Conservation (phyloP, 2,888 invertebrate species). For the Villa cingulata region DNA sequence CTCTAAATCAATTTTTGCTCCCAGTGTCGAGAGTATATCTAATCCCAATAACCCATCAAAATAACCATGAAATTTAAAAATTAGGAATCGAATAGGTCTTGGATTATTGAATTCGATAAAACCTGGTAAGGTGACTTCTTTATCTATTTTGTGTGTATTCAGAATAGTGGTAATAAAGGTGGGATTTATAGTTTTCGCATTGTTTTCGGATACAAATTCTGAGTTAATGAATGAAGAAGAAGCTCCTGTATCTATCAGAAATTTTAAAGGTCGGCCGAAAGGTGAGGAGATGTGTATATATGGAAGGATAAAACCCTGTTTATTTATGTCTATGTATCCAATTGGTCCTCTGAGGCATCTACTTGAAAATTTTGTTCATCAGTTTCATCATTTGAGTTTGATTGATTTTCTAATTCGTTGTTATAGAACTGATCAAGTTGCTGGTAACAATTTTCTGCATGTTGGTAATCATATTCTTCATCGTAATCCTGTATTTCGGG, state of each 20-base stretch:
- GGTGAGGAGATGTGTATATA: conserved; percentile 6
- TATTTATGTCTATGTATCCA: conserved; percentile 8
- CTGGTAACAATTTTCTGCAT: not conserved
- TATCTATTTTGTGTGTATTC: conserved; percentile 1
- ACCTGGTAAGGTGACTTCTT: conserved; percentile 3
- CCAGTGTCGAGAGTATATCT: conserved; percentile 3
- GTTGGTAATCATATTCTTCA: not conserved
- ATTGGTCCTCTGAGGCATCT: conserved; percentile 3
- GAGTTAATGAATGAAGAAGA: conserved; percentile 4
- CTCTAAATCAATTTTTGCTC: conserved; percentile 4
- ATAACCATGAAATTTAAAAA: conserved; percentile 11
- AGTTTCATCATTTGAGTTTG: not conserved
- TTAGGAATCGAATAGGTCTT: conserved; percentile 6
- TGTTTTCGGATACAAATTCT: not conserved
- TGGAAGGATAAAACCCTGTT: conserved; percentile 2
- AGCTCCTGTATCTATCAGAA: conserved; percentile 6
- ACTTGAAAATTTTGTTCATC: conserved; percentile 4
- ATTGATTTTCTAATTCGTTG: not conserved
- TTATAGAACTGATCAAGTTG: not conserved
- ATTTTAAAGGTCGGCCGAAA: conserved; percentile 1
- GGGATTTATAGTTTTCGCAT: not conserved
- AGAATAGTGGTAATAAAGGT: conserved; percentile 1
- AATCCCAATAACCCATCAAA: conserved; percentile 9
- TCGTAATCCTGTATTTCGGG: not conserved
- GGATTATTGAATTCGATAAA: conserved; percentile 7